phyloP scores from a whole-genome alignment of 1,140 invertebrate species.

The Diachasma alloeum region DNA sequence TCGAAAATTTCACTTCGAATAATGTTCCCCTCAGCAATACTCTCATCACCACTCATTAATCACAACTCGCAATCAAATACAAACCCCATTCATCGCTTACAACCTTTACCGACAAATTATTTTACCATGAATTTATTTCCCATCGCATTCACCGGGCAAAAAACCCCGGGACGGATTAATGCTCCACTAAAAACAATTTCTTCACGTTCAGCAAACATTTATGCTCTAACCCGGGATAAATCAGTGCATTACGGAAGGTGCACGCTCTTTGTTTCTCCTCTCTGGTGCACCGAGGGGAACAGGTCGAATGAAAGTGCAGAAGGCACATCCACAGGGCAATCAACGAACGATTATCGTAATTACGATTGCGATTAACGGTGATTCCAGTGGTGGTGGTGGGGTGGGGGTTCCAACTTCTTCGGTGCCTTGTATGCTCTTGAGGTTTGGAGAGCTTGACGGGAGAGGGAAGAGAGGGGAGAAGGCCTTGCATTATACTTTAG shows the following conservation, averaged over 20 bases:
- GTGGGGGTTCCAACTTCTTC: neutral
- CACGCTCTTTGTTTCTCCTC: slow-evolving; percentile 11
- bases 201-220: neutral
- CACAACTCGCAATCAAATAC: no score
- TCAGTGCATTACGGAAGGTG: neutral
- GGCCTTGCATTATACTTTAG: neutral
- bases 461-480: neutral
- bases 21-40: no score
- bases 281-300: slow-evolving; percentile 2
- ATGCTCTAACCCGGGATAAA: neutral
- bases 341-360: slow-evolving; percentile 54
- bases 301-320: slow-evolving; percentile 38
- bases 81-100: no score
- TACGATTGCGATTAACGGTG: slow-evolving; percentile 47
- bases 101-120: no score
- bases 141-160: no score
- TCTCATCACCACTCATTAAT: no score
- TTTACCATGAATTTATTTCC: no score
- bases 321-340: slow-evolving; percentile 47
- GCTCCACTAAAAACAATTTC: neutral
- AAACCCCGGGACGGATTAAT: no score
- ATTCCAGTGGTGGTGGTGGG: neutral
- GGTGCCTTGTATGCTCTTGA: neutral
- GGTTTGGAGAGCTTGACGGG: neutral
- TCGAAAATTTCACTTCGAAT: no score